Conservation (phyloP, 2,888 invertebrate species). For the Machimus rusticus region DNA sequence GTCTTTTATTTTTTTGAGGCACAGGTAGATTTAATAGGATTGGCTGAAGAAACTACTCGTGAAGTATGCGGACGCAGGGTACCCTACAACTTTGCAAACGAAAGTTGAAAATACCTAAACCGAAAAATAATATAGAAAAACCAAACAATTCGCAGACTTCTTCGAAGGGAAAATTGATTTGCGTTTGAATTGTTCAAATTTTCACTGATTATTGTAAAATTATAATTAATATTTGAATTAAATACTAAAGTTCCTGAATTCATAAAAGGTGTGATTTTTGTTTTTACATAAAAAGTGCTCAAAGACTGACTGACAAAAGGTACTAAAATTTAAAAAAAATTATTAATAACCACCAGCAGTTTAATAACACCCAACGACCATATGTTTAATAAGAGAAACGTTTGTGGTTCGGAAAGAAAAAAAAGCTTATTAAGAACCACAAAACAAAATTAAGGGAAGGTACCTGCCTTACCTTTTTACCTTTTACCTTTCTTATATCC, state of each 20-base stretch:
- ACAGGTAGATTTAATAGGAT: not conserved
- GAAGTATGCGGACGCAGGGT: not conserved
- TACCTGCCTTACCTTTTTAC: not conserved
- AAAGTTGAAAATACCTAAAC: no score
- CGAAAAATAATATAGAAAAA: no score
- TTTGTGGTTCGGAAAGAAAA: not conserved
- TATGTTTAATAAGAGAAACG: not conserved
- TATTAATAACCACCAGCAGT: not conserved
- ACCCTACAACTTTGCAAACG: not conserved
- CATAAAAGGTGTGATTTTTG: no score
- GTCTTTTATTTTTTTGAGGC: not conserved
- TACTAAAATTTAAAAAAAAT: not conserved
- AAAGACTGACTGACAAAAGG: not conserved
- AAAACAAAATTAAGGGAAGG: not conserved
- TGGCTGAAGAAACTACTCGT: not conserved
- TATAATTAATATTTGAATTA: no score
- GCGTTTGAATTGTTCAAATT: not conserved
- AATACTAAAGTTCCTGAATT: no score
- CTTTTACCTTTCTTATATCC: not conserved
- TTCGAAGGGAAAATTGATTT: not conserved
- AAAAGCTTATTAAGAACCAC: not conserved
- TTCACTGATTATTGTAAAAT: no score
- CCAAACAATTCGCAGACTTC: no score
- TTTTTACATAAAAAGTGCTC: not conserved
- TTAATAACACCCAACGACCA: not conserved